Evolutionary conservation across 2,113 vertebrate species (phyloP).

Genomic region (Perca flavescens): DNA sequence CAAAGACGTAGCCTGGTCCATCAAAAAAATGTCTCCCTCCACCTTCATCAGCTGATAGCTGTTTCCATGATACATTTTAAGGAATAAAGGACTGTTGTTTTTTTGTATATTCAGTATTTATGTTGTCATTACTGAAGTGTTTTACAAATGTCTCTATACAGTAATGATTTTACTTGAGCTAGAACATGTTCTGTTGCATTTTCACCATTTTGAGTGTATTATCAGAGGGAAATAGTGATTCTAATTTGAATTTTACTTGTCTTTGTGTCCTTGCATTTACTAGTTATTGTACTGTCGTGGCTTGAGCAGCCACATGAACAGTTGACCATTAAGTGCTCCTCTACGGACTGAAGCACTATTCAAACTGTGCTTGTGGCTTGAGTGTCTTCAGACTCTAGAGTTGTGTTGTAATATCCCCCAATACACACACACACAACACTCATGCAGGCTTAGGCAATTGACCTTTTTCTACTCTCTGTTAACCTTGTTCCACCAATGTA

Average conservation of each 20-base stretch:
- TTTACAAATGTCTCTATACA: slow-evolving; percentile 30
- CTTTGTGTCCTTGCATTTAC: slow-evolving; percentile 46
- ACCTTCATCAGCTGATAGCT: slow-evolving; percentile 36
- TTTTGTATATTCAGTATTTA: slow-evolving; percentile 43
- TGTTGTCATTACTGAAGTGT: slow-evolving; percentile 30
- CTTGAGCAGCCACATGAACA: slow-evolving; percentile 8
- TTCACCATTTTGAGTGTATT: slow-evolving; percentile 5
- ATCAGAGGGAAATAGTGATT: slow-evolving; percentile 31
- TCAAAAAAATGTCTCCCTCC: slow-evolving; percentile 34
- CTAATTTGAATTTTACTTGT: slow-evolving; percentile 42
- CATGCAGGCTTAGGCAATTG: slow-evolving; percentile 47
- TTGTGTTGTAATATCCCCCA: slow-evolving; percentile 21
- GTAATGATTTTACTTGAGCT: slow-evolving; percentile 41
- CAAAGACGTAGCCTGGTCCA: slow-evolving; percentile 9
- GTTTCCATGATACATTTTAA: slow-evolving; percentile 39
- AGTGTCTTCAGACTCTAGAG: slow-evolving; percentile 59
- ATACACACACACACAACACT: slow-evolving; percentile 44
- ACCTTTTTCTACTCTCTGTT: slow-evolving; percentile 46
- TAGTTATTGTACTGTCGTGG: slow-evolving; percentile 41
- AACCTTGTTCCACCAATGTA: slow-evolving; percentile 43
- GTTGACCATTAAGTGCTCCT: slow-evolving; percentile 53
- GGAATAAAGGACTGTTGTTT: slow-evolving; percentile 28
- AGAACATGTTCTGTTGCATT: slow-evolving; percentile 32
- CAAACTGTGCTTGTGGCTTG: slow-evolving; percentile 57
- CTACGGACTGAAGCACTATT: slow-evolving; percentile 56